Conservation (phyloP, 2,888 invertebrate species). For the Phytoseiulus persimilis region DNA sequence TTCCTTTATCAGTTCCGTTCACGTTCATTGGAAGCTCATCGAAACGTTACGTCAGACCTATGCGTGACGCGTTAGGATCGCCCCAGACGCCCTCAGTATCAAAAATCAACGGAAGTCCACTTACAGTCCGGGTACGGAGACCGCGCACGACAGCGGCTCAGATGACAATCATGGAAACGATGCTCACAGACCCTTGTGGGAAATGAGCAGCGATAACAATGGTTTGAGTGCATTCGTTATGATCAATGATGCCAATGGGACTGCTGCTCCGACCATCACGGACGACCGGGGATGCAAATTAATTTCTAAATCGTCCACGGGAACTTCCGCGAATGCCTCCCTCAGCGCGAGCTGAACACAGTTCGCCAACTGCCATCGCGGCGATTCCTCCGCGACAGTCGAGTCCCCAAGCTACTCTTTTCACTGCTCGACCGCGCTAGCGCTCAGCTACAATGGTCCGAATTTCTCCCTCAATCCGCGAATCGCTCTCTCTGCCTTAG, state of each 20-base stretch:
- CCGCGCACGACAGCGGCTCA: neutral
- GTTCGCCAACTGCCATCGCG: too few species aligned
- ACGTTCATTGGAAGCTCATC: neutral
- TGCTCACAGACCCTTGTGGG: neutral
- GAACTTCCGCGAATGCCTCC: neutral
- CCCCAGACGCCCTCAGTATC: neutral
- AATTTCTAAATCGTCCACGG: neutral
- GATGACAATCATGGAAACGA: neutral
- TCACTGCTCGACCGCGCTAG: too few species aligned
- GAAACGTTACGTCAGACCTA: neutral
- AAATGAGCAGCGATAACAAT: neutral
- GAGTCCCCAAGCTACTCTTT: too few species aligned
- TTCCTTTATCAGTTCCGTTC: neutral
- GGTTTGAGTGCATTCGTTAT: neutral
- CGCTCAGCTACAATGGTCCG: too few species aligned
- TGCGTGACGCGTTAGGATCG: neutral
- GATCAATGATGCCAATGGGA: neutral
- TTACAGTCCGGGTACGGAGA: neutral
- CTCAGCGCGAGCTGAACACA: too few species aligned
- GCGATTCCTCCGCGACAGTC: too few species aligned
- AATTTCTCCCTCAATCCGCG: too few species aligned
- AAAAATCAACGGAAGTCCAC: neutral
- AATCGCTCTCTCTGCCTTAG: too few species aligned
- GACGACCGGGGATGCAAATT: neutral
- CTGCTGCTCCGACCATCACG: neutral